Base-by-base conservation (phyloP, 2,888 invertebrate species). In the Phengaris arion region DNA sequence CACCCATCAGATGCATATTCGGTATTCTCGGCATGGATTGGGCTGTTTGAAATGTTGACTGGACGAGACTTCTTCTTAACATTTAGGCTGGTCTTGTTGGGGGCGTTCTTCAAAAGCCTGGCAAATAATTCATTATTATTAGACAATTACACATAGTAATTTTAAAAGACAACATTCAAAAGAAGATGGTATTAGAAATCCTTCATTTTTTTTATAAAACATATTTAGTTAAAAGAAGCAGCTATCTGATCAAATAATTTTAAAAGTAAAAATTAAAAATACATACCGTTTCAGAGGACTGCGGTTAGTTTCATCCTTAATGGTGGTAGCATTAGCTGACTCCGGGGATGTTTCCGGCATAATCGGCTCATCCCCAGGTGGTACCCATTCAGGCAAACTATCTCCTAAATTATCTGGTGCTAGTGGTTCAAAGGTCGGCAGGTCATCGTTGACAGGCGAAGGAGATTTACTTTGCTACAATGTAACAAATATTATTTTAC, bases 1-100 rank as follows among this genome's bases (percentile, higher is more conserved):
- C 78, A 92, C 92, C 89, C 86, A 81, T 92, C 92, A 68, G 90
- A 90, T n/a, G 86, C 84, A 72, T 85, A 91, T 76, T 92, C 92
- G 2, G 86, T 82, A 79, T 92, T 93, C 77, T 93, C 93, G 2
- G 87, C 82, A 78, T 89, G 89, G 0, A 88, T 85, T 12, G 91
- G 88, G 76, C 88, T 89, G 78, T 87, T 72, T 3, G 72, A 12
- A 6, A 72, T 87, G 81, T 86, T 87, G 45, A 84, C 84, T 5
- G 88, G 83, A 5, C 89, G 85, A 9, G 85, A 81, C 77, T 91
- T 91, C 83, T 91, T 92, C 83, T 92, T 92, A 45, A 83, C 80
- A 77, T 81, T 85, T 79, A 85, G 85, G 81, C 86, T 89, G 80
- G 87, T 91, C 80, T 89, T 93, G 77, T 83, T 88, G 13, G 91